Conservation (phyloP, 1,140 invertebrate species). For the Conopomorpha cramerella region DNA sequence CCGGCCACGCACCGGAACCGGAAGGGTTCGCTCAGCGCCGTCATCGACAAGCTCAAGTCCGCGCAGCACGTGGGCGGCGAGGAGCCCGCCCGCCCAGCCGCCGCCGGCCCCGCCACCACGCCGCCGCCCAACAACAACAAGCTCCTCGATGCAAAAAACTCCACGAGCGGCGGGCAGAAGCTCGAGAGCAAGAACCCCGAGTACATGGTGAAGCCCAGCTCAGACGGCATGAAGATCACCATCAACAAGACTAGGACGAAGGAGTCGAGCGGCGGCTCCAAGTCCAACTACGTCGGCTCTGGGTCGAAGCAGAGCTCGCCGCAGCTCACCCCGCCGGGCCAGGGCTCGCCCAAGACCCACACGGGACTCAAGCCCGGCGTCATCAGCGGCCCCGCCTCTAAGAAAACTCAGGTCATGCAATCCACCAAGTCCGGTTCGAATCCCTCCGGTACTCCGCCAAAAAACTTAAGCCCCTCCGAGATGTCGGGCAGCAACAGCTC, state of each 20-base stretch:
- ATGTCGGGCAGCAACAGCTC: slow-evolving; percentile 25
- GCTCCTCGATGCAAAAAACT: slow-evolving; percentile 60
- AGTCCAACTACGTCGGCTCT: slow-evolving; percentile 36
- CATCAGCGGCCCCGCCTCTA: slow-evolving; percentile 78
- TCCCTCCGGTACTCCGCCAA: slow-evolving; percentile 37
- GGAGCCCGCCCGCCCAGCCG: slow-evolving; percentile 46
- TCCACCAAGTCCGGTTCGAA: slow-evolving; percentile 52
- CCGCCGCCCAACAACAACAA: slow-evolving; percentile 41
- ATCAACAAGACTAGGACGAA: slow-evolving; percentile 86
- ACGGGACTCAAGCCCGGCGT: slow-evolving; percentile 85
- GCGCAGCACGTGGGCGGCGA: slow-evolving; percentile 73
- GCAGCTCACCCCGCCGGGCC: slow-evolving; percentile 57
- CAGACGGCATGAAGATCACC: slow-evolving; percentile 86
- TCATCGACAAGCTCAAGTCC: slow-evolving; percentile 84
- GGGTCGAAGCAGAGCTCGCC: slow-evolving; percentile 51
- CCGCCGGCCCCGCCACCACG: slow-evolving; percentile 25
- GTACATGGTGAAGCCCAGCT: slow-evolving; percentile 85
- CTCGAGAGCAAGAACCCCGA: slow-evolving; percentile 75
- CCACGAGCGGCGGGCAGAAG: slow-evolving; percentile 49
- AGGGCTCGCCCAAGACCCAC: slow-evolving; percentile 75
- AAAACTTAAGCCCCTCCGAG: slow-evolving; percentile 41
- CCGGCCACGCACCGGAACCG: slow-evolving; percentile 67
- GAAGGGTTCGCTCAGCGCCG: slow-evolving; percentile 80
- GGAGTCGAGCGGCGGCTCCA: slow-evolving; percentile 58
- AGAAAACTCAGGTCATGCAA: slow-evolving; percentile 69